These are phyloP conservation scores for Drosophila tristis DNA, from an alignment of 1,140 invertebrate species.

Conservation along the genomic window DNA sequence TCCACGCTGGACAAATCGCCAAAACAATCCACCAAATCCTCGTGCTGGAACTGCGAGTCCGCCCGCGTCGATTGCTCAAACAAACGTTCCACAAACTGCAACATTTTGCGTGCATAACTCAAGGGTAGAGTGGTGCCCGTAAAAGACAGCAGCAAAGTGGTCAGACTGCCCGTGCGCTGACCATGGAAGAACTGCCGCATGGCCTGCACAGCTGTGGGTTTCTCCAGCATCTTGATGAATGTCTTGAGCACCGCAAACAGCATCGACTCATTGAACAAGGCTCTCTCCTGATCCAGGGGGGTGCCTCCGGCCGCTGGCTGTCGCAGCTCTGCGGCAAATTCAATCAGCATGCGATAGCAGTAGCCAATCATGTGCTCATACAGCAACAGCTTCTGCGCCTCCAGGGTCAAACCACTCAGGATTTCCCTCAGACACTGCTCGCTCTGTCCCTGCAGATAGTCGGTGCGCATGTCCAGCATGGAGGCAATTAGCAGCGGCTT, in stretches of 20 bases:
- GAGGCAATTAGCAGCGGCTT: slow-evolving; percentile 88
- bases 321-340: slow-evolving; percentile 84
- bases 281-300: slow-evolving; percentile 44
- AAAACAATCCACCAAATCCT: slow-evolving; percentile 89
- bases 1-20: slow-evolving; percentile 88
- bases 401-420: slow-evolving; percentile 85
- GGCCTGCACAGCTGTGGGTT: slow-evolving; percentile 90
- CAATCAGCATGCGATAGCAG: slow-evolving; percentile 89
- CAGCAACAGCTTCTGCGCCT: slow-evolving; percentile 87
- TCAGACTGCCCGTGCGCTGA: slow-evolving; percentile 86
- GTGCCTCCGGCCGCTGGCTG: slow-evolving; percentile 18
- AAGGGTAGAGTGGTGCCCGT: slow-evolving; percentile 88
- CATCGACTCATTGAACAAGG: slow-evolving; percentile 74
- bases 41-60: slow-evolving; percentile 87
- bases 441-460: slow-evolving; percentile 89
- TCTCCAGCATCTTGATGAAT: slow-evolving; percentile 93
- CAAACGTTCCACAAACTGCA: slow-evolving; percentile 92
- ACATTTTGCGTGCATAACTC: slow-evolving; percentile 90
- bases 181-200: slow-evolving; percentile 92
- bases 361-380: slow-evolving; percentile 88
- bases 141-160: slow-evolving; percentile 90
- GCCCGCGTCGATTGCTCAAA: slow-evolving; percentile 88
- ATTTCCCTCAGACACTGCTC: slow-evolving; percentile 88
- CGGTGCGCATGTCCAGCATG: slow-evolving; percentile 90
- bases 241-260: slow-evolving; percentile 86